Conservation (phyloP, 2,888 invertebrate genomes). For the Ichneumoninae sp. region DNA sequence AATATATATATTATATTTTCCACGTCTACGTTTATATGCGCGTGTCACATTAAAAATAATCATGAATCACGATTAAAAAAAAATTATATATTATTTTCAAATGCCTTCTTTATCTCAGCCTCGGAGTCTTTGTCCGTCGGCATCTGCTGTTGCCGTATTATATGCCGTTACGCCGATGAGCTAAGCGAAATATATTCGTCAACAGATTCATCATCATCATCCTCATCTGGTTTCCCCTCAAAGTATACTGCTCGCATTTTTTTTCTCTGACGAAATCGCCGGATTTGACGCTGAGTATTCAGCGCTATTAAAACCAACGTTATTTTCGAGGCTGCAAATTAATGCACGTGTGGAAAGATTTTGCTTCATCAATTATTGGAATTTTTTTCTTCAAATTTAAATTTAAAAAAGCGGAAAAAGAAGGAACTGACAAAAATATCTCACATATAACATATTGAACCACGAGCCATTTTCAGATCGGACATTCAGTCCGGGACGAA, state of each 20-base stretch:
- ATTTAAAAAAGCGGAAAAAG: not conserved
- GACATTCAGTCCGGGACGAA: not conserved
- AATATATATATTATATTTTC: not conserved
- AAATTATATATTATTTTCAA: not conserved
- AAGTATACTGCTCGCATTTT: conserved; percentile 34
- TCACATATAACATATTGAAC: not conserved
- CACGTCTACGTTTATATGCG: not conserved
- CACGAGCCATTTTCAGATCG: not conserved
- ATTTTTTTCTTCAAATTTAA: not conserved
- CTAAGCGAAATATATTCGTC: conserved; percentile 35
- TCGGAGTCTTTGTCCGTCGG: not conserved
- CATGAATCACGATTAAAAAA: not conserved
- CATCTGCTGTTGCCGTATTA: conserved; percentile 10
- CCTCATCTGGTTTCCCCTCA: conserved; percentile 27
- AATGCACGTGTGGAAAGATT: not conserved
- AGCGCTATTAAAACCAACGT: not conserved
- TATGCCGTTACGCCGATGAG: conserved; percentile 12
- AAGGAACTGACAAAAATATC: not conserved
- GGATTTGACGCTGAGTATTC: not conserved
- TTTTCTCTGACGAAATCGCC: conserved; percentile 27
- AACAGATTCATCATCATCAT: conserved; percentile 13
- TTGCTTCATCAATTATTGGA: not conserved
- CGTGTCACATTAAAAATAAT: not conserved
- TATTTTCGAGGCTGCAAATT: not conserved
- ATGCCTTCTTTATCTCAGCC: not conserved